phyloP scores from a whole-genome alignment of 2,888 invertebrate species.

The Drosophila maculinotata region DNA sequence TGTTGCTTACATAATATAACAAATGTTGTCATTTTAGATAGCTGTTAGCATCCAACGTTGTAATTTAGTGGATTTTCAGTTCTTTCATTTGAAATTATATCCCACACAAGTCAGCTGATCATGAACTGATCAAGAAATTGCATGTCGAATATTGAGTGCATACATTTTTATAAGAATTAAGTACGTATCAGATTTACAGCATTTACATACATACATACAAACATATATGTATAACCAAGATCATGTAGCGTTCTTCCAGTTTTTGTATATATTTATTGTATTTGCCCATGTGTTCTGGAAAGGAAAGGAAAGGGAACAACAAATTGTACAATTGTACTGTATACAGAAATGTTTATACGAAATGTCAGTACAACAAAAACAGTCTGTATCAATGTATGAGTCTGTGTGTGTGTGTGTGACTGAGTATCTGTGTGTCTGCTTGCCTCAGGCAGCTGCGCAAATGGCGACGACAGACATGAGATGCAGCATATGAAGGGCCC shows the following conservation, averaged over 20 bases:
- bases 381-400: slow-evolving; percentile 20
- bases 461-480: slow-evolving; percentile 78
- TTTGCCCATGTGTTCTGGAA: slow-evolving; percentile 34
- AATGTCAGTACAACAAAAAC: slow-evolving; percentile 66
- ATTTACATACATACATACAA: background rate
- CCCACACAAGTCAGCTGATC: slow-evolving; percentile 1
- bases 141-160: slow-evolving; percentile 6
- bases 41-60: background rate
- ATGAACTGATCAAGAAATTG: slow-evolving; percentile 4
- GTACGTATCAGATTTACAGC: slow-evolving; percentile 16
- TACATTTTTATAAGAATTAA: background rate
- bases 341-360: slow-evolving; percentile 70
- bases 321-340: slow-evolving; percentile 46
- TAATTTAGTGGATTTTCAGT: no score
- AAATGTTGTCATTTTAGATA: background rate
- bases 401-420: slow-evolving; percentile 8
- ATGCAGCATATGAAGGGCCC: slow-evolving; percentile 46
- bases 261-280: slow-evolving; percentile 33
- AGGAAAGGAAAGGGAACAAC: slow-evolving; percentile 27
- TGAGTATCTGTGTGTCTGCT: slow-evolving; percentile 14
- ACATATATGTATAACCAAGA: slow-evolving; percentile 8
- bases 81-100: no score
- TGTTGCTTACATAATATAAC: background rate
- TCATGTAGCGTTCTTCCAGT: slow-evolving; percentile 32
- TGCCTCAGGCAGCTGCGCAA: slow-evolving; percentile 66